Base-by-base conservation (phyloP, 2,888 invertebrate genomes). In the Drosophila glabriapex region DNA sequence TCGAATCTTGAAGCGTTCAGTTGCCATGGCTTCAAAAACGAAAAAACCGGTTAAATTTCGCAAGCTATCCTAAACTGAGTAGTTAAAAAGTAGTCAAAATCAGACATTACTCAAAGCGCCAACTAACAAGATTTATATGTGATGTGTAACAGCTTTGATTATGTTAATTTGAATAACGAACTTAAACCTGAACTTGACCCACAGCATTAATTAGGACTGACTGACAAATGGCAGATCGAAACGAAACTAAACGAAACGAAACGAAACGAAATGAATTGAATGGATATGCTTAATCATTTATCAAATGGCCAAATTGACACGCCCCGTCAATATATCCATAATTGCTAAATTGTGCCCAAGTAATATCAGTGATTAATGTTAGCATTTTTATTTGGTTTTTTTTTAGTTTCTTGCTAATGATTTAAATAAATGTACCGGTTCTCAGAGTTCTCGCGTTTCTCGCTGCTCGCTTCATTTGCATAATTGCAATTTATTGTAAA, bases 401-500 rank as follows among this genome's bases (percentile, higher is more conserved):
- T 53, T 33, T 22, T 46, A 46, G 16, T 46, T 46, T 46, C 4
- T 46, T 46, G 16, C 16, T 46, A 9, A 46, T 46, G 4, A 19
- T 29, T 25, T 50, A 50, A 28, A 50, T 64, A 55, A 76, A 76
- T 67, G 54, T 71, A 58, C 76, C 63, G 68, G 66, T 65, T 74
- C 58, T 64, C 56, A 39, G 35, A 52, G 29, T 35, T 66, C 50
- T 54, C 56, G 37, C 16, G 61, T 28, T 71, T 61, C 59, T 69
- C 52, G 63, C 49, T 62, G 28, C 50, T 62, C 46, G 55, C 35
- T 61, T 67, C 61, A 87, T 88, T 88, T 88, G 84, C 90, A 88
- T 88, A 88, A 88, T 88, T 89, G 87, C 88, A 85, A 85, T 89
- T 88, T 85, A 73, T 83, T 88, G 87, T 88, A 85, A 87, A 80